These are phyloP conservation scores for Neodon shergylaensis DNA, from an alignment of 2,113 vertebrate species.

Conservation along the genomic window DNA sequence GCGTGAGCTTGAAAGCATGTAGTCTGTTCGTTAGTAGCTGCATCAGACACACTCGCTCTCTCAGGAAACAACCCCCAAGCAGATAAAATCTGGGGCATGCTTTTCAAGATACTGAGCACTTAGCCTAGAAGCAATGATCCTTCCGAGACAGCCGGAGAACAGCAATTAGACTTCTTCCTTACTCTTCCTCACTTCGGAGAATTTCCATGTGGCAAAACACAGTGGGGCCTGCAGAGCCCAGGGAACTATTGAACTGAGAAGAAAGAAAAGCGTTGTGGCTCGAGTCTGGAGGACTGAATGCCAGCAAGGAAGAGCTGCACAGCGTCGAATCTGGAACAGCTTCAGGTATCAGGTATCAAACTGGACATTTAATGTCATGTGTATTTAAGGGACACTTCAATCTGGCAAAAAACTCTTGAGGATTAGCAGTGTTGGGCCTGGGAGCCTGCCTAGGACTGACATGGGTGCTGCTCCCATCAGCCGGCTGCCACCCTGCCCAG, in stretches of 20 bases:
- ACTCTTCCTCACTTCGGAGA: neutral
- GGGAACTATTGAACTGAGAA: neutral
- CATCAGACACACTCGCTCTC: neutral
- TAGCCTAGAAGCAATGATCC: neutral
- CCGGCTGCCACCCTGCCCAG: neutral
- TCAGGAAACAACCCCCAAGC: neutral
- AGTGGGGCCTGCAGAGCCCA: no score
- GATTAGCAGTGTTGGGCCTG: no score
- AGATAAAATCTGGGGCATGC: neutral
- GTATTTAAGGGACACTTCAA: neutral
- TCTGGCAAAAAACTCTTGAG: neutral
- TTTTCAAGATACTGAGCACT: neutral
- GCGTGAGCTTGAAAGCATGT: neutral
- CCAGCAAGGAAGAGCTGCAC: neutral
- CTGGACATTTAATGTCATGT: fast-evolving
- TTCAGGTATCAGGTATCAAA: no score
- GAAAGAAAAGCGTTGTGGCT: neutral
- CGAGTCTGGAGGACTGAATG: neutral
- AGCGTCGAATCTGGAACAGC: fast-evolving
- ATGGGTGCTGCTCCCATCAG: neutral
- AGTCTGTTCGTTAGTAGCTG: neutral
- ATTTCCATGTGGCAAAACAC: neutral
- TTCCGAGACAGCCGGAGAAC: neutral
- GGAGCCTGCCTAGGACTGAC: neutral
- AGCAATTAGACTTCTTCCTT: fast-evolving